A percentile compares a stretch with the other conserved stretches of the same genome.
Conservation (phyloP, 2,888 invertebrate genomes). For the Achlya flavicornis region DNA sequence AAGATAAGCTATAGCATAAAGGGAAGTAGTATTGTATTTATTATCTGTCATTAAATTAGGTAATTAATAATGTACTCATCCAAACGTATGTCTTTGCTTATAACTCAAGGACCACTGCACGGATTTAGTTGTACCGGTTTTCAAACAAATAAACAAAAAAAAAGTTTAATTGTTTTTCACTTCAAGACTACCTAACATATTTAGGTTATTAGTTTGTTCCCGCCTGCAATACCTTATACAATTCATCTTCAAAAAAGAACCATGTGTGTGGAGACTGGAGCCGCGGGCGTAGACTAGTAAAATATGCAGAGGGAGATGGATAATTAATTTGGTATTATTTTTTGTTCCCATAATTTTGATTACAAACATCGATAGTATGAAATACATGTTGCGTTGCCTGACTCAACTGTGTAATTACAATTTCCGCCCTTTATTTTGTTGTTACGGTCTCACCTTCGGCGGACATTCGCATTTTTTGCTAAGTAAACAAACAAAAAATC, state of each 20-base stretch:
- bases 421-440: constrained; percentile 66
- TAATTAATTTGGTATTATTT: not conserved
- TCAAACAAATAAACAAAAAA: no score
- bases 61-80: no score
- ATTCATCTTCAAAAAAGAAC: no score
- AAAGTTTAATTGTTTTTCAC: no score
- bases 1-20: not conserved
- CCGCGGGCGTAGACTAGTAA: not conserved
- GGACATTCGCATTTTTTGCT: constrained; percentile 37
- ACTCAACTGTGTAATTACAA: constrained; percentile 45
- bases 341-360: constrained; percentile 4
- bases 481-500: constrained; percentile 36
- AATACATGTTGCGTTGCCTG: constrained; percentile 18
- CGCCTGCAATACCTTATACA: no score
- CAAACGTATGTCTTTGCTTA: no score
- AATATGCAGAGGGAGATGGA: not conserved
- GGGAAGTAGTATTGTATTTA: not conserved
- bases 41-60: no score
- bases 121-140: no score
- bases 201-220: no score
- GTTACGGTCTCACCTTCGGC: constrained; percentile 46
- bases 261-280: not conserved
- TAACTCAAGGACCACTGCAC: no score
- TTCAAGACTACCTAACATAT: no score
- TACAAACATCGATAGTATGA: constrained; percentile 28